phyloP scores from a whole-genome alignment of 2,797 vertebrate species.

The Pampus argenteus region DNA sequence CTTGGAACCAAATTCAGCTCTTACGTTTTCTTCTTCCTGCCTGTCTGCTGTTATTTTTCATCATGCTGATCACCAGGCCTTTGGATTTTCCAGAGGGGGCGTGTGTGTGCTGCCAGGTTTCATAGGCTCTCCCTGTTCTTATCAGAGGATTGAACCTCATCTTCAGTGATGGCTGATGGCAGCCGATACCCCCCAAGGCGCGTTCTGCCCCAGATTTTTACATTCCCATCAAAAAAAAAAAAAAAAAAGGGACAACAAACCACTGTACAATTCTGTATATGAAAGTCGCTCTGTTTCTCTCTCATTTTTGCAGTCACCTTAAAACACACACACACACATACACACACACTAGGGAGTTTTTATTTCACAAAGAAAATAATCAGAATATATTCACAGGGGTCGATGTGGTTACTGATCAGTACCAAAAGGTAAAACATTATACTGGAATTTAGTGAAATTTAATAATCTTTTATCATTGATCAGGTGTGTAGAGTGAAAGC shows the following conservation, averaged over 20 bases:
- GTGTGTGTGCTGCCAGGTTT: slow-evolving; percentile 57
- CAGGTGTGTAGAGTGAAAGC: not conserved
- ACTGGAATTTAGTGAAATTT: not conserved
- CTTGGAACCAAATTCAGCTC: not conserved
- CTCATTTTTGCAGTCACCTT: slow-evolving; percentile 6
- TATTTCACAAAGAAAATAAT: not conserved
- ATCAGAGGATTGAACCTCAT: slow-evolving; percentile 68
- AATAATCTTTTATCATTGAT: not conserved
- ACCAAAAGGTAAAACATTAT: not conserved
- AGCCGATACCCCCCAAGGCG: slow-evolving; percentile 67
- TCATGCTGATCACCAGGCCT: slow-evolving; percentile 49
- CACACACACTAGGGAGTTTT: not conserved
- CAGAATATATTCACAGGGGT: not conserved
- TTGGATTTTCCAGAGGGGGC: slow-evolving; percentile 36
- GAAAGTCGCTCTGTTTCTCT: slow-evolving; percentile 9
- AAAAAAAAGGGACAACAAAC: slow-evolving; percentile 1
- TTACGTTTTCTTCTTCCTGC: not conserved
- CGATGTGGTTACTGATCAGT: not conserved
- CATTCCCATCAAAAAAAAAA: slow-evolving; percentile 22
- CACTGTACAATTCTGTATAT: slow-evolving; percentile 28
- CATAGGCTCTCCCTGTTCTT: slow-evolving; percentile 49
- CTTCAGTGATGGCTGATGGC: slow-evolving; percentile 55
- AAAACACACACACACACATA: slow-evolving; percentile 4
- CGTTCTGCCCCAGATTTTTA: slow-evolving; percentile 72
- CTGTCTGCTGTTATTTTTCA: slow-evolving; percentile 44